A percentile compares a stretch with the other conserved stretches of the same genome.
These are phyloP conservation scores for Peucedramus taeniatus DNA, from an alignment of 2,113 vertebrate species.

Conservation along the genomic window DNA sequence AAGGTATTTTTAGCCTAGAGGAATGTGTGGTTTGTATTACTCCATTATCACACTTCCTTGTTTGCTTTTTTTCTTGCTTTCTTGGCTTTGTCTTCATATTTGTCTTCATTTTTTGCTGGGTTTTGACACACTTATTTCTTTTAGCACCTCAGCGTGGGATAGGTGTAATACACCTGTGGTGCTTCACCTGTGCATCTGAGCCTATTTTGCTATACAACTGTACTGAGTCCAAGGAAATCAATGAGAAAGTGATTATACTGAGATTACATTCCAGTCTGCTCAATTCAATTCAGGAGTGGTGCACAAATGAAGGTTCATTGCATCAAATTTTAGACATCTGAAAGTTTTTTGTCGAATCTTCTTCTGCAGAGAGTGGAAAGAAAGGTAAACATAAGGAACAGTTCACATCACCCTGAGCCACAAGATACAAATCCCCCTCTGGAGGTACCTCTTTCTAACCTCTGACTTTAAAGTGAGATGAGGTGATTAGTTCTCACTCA, in stretches of 20 bases:
- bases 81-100: background rate
- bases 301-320: background rate
- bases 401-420: background rate
- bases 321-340: background rate
- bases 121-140: background rate
- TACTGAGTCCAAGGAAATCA: background rate
- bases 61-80: background rate
- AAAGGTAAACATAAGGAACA: background rate
- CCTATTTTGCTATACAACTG: background rate
- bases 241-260: background rate
- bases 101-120: background rate
- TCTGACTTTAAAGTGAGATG: background rate
- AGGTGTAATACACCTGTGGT: background rate
- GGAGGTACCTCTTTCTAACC: background rate
- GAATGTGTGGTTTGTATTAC: background rate
- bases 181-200: background rate
- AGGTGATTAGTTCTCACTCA: background rate
- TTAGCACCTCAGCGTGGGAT: background rate
- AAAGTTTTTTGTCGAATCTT: background rate
- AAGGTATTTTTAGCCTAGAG: background rate
- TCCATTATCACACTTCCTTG: background rate
- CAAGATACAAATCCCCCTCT: background rate
- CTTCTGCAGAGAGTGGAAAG: background rate
- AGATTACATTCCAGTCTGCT: background rate
- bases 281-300: background rate